These are phyloP conservation scores for Cheilosia scutellata DNA, from an alignment of 2,888 invertebrate species.

Conservation along the genomic window DNA sequence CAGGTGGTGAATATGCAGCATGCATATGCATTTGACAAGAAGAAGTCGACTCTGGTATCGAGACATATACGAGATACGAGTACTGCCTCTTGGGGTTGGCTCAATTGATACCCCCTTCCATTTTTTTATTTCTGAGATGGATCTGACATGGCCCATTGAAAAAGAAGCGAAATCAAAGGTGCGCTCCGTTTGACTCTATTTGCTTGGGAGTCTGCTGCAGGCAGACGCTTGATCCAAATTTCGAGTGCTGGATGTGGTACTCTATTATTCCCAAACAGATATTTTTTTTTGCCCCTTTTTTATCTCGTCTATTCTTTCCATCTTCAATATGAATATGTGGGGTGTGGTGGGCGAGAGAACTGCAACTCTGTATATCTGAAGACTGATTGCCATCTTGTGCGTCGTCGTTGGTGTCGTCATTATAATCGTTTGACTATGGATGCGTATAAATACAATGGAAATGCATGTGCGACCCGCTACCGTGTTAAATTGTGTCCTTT, in stretches of 20 bases:
- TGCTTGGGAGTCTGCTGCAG: conserved; percentile 68
- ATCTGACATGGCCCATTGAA: conserved; percentile 52
- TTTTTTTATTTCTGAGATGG: conserved; percentile 24
- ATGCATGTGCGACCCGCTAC: conserved; percentile 44
- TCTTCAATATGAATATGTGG: conserved; percentile 15
- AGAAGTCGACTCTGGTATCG: conserved; percentile 57
- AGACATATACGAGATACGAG: conserved; percentile 31
- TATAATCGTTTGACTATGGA: conserved; percentile 51
- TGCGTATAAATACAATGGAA: conserved; percentile 17
- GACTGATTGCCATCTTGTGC: conserved; percentile 63
- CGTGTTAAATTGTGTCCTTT: conserved; percentile 52
- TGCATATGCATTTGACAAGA: conserved; percentile 71
- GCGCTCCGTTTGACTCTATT: conserved; percentile 63
- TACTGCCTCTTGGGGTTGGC: conserved; percentile 46
- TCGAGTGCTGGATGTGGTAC: conserved; percentile 46
- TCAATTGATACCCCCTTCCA: conserved; percentile 31
- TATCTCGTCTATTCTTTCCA: conserved; percentile 1
- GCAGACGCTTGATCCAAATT: conserved; percentile 72
- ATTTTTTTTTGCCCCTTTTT: conserved; percentile 1
- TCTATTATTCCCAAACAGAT: conserved; percentile 56
- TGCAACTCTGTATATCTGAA: conserved; percentile 11
- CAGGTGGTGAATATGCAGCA: conserved; percentile 49
- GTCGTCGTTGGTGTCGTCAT: conserved; percentile 46
- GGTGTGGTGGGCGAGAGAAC: background rate
- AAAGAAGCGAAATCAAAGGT: conserved; percentile 61